A percentile compares a stretch with the other conserved stretches of the same genome.
Evolutionary conservation across 1,140 invertebrate species (phyloP).

Genomic region (Triops longicaudatus): DNA sequence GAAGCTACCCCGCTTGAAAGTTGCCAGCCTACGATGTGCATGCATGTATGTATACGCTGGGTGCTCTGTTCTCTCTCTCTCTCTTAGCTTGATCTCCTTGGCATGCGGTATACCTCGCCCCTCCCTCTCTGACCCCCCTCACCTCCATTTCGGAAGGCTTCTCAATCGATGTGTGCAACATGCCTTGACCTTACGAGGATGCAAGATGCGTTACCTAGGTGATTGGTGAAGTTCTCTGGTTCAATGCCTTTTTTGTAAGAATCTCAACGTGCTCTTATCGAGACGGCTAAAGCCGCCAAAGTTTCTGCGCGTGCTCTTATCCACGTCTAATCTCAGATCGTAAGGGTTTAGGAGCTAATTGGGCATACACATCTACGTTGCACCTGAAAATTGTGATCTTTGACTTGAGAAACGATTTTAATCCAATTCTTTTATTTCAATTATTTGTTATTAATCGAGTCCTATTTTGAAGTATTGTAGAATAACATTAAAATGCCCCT

Average conservation of each 20-base stretch:
- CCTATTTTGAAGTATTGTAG: too few species aligned
- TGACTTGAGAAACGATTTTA: not conserved
- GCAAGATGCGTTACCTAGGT: slow-evolving; percentile 7
- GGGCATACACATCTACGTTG: not conserved
- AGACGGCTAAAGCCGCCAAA: too few species aligned
- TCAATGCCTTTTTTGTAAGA: not conserved
- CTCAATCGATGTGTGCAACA: slow-evolving; percentile 14
- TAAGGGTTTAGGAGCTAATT: not conserved
- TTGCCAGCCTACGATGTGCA: slow-evolving; percentile 7
- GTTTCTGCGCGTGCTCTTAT: too few species aligned
- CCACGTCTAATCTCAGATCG: too few species aligned
- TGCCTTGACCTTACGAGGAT: slow-evolving; percentile 6
- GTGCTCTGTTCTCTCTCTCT: not conserved
- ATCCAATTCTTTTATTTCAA: not conserved
- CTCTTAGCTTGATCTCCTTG: slow-evolving; percentile 16
- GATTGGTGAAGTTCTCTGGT: not conserved
- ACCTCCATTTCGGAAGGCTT: not conserved
- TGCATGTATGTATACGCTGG: slow-evolving; percentile 15
- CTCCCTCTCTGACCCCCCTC: slow-evolving; percentile 17
- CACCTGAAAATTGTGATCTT: not conserved
- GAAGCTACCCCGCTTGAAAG: not conserved
- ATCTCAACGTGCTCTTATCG: not conserved
- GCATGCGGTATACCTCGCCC: slow-evolving; percentile 3
- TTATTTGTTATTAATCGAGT: not conserved
- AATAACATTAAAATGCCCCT: too few species aligned